These are phyloP conservation scores for Limnephilus marmoratus DNA, from an alignment of 2,888 invertebrate species.

Conservation along the genomic window DNA sequence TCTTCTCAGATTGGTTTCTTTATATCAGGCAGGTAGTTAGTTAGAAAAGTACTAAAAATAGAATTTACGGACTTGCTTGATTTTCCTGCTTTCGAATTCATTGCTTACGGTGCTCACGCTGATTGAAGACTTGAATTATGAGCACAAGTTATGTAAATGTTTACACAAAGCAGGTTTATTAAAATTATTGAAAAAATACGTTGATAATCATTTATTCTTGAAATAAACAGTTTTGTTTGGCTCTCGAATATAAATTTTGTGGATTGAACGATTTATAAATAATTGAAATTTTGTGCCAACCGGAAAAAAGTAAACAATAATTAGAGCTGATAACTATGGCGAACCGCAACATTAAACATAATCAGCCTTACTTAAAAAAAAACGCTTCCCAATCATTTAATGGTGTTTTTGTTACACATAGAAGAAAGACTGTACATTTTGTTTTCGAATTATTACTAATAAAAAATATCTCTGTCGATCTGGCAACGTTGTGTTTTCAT, in stretches of 20 bases:
- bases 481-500: too few relatives aligned
- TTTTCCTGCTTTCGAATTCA: neutral
- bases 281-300: neutral
- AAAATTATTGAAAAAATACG: neutral
- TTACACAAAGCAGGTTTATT: neutral
- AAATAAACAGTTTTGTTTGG: neutral
- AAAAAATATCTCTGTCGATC: too few relatives aligned
- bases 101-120: neutral
- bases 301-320: neutral
- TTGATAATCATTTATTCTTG: neutral
- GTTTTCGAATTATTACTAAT: too few relatives aligned
- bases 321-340: neutral
- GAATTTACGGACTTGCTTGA: neutral
- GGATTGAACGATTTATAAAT: neutral
- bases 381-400: too few relatives aligned
- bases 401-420: too few relatives aligned
- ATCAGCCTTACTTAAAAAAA: too few relatives aligned
- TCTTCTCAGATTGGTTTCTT: constrained; percentile 2
- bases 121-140: neutral
- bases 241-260: neutral
- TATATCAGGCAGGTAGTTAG: neutral
- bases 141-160: neutral
- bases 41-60: neutral
- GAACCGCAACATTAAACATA: neutral
- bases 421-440: too few relatives aligned